These are phyloP conservation scores for Eubasilissa splendida DNA, from an alignment of 2,888 invertebrate species.

Conservation along the genomic window DNA sequence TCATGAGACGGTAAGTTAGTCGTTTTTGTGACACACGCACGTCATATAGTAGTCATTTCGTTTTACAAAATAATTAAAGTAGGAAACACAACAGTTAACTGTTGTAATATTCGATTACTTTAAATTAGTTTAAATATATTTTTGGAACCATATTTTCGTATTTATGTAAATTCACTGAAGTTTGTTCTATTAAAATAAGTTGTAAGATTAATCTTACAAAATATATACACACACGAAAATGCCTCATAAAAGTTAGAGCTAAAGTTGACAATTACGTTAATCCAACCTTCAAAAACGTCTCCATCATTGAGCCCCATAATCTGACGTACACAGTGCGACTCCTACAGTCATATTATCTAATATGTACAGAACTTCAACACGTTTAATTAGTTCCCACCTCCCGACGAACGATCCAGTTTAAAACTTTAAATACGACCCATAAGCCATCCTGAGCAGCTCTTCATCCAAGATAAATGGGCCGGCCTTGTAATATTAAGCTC, in stretches of 20 bases:
- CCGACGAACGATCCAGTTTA: conserved; percentile 34
- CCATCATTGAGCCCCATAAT: not conserved
- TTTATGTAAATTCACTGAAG: too few relatives aligned
- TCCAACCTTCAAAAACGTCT: conserved; percentile 2
- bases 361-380: not conserved
- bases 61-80: too few relatives aligned
- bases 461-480: conserved; percentile 42
- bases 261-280: conserved; percentile 15
- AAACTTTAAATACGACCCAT: conserved; percentile 31
- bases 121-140: too few relatives aligned
- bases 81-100: too few relatives aligned
- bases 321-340: not conserved
- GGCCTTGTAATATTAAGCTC: conserved; percentile 38
- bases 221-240: not conserved
- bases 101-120: too few relatives aligned
- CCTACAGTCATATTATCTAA: not conserved
- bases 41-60: too few relatives aligned
- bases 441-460: conserved; percentile 32
- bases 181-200: too few relatives aligned
- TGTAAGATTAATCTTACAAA: too few relatives aligned
- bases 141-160: too few relatives aligned
- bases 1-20: too few relatives aligned
- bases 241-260: conserved; percentile 12
- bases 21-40: too few relatives aligned
- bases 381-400: conserved; percentile 36